Percentiles rank a stretch among this genome's conserved stretches.
phyloP scores from a whole-genome alignment of 2,113 vertebrate genomes.

The Australoheros scitulus region DNA sequence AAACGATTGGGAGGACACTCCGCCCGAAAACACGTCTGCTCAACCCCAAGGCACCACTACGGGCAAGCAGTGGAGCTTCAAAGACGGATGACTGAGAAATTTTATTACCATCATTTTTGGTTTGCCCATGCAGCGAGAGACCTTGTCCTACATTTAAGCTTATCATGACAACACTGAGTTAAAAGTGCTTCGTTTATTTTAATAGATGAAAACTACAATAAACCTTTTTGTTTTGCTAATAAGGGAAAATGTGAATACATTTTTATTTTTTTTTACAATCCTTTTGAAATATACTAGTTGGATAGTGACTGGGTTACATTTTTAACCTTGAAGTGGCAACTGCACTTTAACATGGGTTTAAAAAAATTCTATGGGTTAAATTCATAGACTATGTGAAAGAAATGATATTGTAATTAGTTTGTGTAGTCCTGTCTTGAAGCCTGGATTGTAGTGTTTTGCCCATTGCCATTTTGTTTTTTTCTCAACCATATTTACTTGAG shows the following conservation, averaged over 20 bases:
- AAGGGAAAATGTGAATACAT: neutral
- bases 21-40: constrained; percentile 29
- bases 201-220: neutral
- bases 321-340: neutral
- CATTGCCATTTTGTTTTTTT: too few species aligned
- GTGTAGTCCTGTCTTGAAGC: neutral
- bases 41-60: neutral
- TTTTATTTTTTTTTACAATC: neutral
- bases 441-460: too few species aligned
- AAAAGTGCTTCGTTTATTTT: neutral
- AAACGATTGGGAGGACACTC: constrained; percentile 77
- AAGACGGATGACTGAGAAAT: constrained; percentile 51
- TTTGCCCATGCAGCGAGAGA: neutral
- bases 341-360: neutral
- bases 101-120: neutral
- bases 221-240: constrained; percentile 7
- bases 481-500: neutral
- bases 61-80: constrained; percentile 59
- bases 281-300: neutral
- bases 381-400: neutral
- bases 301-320: neutral
- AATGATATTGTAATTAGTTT: neutral
- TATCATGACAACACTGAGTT: constrained; percentile 51
- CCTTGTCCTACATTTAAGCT: neutral
- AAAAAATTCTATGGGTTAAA: neutral